phyloP scores from a whole-genome alignment of 2,113 vertebrate species.

The Ariopsis seemanni region DNA sequence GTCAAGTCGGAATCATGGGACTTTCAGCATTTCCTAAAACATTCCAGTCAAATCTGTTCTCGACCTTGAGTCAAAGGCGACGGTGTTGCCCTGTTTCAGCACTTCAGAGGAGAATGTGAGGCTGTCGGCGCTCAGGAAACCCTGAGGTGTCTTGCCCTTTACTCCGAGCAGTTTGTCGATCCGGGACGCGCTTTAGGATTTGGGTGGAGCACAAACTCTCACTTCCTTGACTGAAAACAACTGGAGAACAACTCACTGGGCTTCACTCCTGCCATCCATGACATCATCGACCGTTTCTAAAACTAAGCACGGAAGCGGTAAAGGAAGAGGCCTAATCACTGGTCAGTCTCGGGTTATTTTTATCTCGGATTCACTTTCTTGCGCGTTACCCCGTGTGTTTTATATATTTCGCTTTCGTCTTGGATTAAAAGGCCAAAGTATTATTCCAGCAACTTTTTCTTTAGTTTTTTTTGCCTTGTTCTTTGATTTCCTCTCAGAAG shows the following conservation, averaged over 20 bases:
- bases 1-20: not conserved
- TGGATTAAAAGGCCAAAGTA: too few species aligned
- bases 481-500: not conserved
- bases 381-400: too few species aligned
- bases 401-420: too few species aligned
- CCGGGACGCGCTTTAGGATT: not conserved
- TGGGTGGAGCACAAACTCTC: not conserved
- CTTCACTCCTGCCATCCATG: not conserved
- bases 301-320: not conserved
- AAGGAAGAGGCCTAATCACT: not conserved
- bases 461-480: not conserved
- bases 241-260: not conserved
- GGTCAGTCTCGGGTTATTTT: not conserved
- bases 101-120: not conserved
- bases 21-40: not conserved
- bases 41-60: not conserved
- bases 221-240: not conserved
- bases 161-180: not conserved
- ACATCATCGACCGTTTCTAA: not conserved
- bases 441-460: not conserved
- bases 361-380: too few species aligned
- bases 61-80: not conserved
- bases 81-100: not conserved
- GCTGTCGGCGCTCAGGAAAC: not conserved
- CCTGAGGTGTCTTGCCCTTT: not conserved